phyloP scores from a whole-genome alignment of 2,113 vertebrate genomes.

The Psettodes erumei region DNA sequence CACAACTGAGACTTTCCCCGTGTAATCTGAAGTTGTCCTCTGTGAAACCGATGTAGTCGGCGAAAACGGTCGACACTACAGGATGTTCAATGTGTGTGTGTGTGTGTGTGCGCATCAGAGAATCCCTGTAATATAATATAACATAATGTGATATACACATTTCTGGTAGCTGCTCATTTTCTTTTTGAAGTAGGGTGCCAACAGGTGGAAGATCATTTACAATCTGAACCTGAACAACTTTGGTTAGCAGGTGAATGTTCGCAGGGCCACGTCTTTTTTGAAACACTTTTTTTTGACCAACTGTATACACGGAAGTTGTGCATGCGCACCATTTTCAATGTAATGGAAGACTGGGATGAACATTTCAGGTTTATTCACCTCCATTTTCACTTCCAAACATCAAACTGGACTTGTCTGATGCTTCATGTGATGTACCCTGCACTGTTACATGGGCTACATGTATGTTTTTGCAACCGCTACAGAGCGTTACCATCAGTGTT shows the following conservation, averaged over 20 bases:
- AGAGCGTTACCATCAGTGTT: too few species aligned
- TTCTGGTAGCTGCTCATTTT: neutral
- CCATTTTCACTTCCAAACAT: neutral
- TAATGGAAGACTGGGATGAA: neutral
- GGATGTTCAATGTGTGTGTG: neutral
- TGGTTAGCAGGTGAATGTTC: neutral
- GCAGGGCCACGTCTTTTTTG: neutral
- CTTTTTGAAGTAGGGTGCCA: neutral
- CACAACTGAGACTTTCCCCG: neutral
- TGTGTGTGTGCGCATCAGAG: neutral
- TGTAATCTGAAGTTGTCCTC: neutral
- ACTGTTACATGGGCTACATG: too few species aligned
- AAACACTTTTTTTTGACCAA: neutral
- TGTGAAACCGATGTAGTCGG: constrained; percentile 4
- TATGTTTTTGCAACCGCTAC: too few species aligned
- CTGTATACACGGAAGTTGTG: neutral
- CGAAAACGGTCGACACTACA: neutral
- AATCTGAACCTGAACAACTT: neutral
- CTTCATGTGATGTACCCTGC: neutral
- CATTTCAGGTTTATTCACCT: neutral
- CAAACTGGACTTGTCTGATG: neutral
- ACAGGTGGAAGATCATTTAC: too few species aligned
- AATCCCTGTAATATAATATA: too few species aligned
- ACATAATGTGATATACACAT: too few species aligned
- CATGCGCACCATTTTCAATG: neutral